Conservation (phyloP, 2,113 vertebrate species). For the Fulica atra region DNA sequence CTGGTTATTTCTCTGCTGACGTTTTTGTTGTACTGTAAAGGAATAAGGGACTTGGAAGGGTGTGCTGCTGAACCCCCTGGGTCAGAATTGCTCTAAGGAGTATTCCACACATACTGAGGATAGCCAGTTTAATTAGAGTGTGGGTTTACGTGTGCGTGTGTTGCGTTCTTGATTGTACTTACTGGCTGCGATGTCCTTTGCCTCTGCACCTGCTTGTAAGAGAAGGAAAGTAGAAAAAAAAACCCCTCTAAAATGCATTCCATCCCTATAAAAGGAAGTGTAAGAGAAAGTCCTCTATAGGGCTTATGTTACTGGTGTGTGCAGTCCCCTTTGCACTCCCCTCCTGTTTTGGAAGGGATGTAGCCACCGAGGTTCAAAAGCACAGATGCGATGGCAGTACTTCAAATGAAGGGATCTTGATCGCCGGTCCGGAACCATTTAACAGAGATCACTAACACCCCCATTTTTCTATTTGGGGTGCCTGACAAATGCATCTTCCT, state of each 20-base stretch:
- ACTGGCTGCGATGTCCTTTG: not conserved
- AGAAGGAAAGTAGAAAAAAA: constrained; percentile 30
- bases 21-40: not conserved
- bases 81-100: not conserved
- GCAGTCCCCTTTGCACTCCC: not conserved
- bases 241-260: constrained; percentile 40
- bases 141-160: not conserved
- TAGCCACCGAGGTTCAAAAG: not conserved
- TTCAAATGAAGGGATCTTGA: not conserved
- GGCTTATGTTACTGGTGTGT: not conserved
- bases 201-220: constrained; percentile 4
- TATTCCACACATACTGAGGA: not conserved
- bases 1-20: not conserved
- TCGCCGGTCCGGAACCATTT: constrained; percentile 42
- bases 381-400: not conserved
- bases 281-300: not conserved
- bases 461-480: constrained; percentile 71
- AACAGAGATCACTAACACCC: constrained; percentile 42
- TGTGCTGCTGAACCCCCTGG: not conserved
- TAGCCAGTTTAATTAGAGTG: not conserved
- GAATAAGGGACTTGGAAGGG: accelerated
- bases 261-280: constrained; percentile 60
- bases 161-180: not conserved
- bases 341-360: not conserved
- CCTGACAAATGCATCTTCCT: constrained; percentile 66